Percentiles rank a stretch among this genome's conserved stretches.
phyloP scores from a whole-genome alignment of 2,113 vertebrate species.

The Neolamprologus fasciatus region DNA sequence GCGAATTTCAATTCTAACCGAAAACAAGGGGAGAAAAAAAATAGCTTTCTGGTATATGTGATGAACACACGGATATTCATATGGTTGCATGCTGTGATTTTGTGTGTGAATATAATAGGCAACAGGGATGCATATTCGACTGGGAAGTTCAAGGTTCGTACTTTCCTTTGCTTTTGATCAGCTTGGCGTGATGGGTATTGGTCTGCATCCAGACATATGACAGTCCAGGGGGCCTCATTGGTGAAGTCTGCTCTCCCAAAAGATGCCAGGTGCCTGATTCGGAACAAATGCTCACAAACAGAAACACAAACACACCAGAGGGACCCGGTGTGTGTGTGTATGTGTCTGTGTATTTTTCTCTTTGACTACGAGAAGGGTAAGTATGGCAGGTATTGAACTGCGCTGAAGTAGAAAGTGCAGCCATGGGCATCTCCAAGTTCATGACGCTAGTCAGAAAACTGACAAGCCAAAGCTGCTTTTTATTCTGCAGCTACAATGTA shows the following conservation, averaged over 20 bases:
- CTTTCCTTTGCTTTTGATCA: slow-evolving; percentile 42
- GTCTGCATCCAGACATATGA: slow-evolving; percentile 70
- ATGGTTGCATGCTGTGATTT: slow-evolving; percentile 11
- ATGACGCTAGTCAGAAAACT: slow-evolving; percentile 70
- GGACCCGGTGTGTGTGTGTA: not conserved
- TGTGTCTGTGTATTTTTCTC: not conserved
- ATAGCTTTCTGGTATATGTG: slow-evolving; percentile 28
- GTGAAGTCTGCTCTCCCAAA: slow-evolving; percentile 47
- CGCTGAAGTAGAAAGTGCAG: slow-evolving; percentile 53
- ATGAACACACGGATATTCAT: slow-evolving; percentile 36
- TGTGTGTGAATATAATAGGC: slow-evolving; percentile 29
- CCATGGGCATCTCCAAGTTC: slow-evolving; percentile 64
- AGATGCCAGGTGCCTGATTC: slow-evolving; percentile 66
- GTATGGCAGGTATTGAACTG: slow-evolving; percentile 56
- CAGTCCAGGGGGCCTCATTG: slow-evolving; percentile 57
- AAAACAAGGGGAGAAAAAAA: slow-evolving; percentile 21
- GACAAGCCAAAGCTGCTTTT: slow-evolving; percentile 66
- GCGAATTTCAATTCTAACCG: slow-evolving; percentile 43
- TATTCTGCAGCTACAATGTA: slow-evolving; percentile 56
- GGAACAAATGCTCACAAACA: slow-evolving; percentile 70
- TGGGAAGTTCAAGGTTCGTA: slow-evolving; percentile 42
- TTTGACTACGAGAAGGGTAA: slow-evolving; percentile 7
- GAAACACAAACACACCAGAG: slow-evolving; percentile 56
- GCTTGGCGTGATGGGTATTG: slow-evolving; percentile 39
- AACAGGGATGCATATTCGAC: slow-evolving; percentile 33